Base-by-base conservation (phyloP, 2,113 vertebrate genomes). In the Mastomys coucha region DNA sequence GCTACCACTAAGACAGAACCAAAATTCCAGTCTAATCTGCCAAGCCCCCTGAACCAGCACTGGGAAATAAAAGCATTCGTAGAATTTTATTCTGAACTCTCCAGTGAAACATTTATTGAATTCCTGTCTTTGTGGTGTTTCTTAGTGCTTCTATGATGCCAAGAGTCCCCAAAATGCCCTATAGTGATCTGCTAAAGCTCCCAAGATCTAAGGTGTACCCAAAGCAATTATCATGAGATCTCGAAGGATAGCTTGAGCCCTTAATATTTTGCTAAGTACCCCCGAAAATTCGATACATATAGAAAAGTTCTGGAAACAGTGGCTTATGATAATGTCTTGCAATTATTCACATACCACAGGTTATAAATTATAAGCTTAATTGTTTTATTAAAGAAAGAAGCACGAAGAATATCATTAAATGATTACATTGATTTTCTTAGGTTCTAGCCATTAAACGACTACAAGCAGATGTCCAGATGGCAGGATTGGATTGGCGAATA, bases 351-450 rank as follows among this genome's bases (percentile, higher is more conserved):
- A 82, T 45, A 75, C 51, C 9, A n/a, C 60, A 70, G 33, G 22
- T 91, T 96, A 82, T 86, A 94, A 82, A n/a, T 60, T 63, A 4
- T 1, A 91, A 86, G 31, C 4, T 65, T 89, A 31, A 42, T 73
- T 87, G 85, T 73, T 94, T 88, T 93, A 77, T 78, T 96, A 70
- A 94, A 93, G 45, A 11, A 42, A 87, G 39, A 86, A 78, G 16
- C 58, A 94, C 0, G 5, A 31, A 69, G 24, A 94, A 56, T 80
- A 85, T 63, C 91, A 91, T 84, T 58, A 82, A 91, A 75, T 51
- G 2, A 73, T 94, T 70, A 45, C n/a, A 53, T n/a, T 82, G 53
- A 20, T 93, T 58, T 39, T 7, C 31, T 78, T 88, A 88, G 17
- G 22, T 76, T 88, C 67, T 65, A n/a, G 45, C n/a, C 76, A 77